Evolutionary conservation across 2,888 invertebrate genomes (phyloP).

Genomic region (Thereva unica): DNA sequence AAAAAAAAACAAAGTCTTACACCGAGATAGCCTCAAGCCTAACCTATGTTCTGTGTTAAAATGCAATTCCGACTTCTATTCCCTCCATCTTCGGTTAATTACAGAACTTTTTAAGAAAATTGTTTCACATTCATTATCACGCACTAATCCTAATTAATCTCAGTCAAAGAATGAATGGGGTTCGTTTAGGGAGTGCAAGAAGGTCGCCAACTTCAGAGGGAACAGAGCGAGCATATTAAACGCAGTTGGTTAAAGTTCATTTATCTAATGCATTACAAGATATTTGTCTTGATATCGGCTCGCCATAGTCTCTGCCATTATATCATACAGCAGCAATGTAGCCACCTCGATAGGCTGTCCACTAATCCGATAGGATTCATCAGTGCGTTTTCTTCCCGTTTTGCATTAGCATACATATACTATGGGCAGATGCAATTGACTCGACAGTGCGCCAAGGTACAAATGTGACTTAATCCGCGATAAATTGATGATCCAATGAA

Average conservation of each 20-base stretch:
- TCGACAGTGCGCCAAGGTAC: conserved; percentile 23
- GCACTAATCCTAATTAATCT: conserved; percentile 30
- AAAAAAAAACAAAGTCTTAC: no score
- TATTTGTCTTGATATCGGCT: conserved; percentile 31
- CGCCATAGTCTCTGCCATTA: conserved; percentile 1
- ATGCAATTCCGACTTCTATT: background rate
- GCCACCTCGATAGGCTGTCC: conserved; percentile 24
- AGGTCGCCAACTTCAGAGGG: conserved; percentile 29
- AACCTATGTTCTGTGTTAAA: no score
- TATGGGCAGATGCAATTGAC: conserved; percentile 1
- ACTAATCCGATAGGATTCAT: conserved; percentile 28
- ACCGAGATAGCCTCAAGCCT: no score
- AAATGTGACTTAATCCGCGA: conserved; percentile 40
- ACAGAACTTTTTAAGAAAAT: conserved; percentile 5
- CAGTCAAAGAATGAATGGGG: conserved; percentile 32
- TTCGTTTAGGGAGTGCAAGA: conserved; percentile 27
- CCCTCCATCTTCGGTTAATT: conserved; percentile 1
- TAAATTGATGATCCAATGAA: conserved; percentile 39
- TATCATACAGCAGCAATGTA: conserved; percentile 23
- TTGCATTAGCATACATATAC: conserved; percentile 1
- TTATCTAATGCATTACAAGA: conserved; percentile 30
- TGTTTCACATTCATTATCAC: conserved; percentile 21
- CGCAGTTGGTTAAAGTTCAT: conserved; percentile 21
- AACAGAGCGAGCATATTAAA: background rate
- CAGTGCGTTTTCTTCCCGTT: conserved; percentile 17